A percentile compares a stretch with the other conserved stretches of the same genome.
Conservation (phyloP, 2,888 invertebrate genomes). For the Sepioteuthis lessoniana region DNA sequence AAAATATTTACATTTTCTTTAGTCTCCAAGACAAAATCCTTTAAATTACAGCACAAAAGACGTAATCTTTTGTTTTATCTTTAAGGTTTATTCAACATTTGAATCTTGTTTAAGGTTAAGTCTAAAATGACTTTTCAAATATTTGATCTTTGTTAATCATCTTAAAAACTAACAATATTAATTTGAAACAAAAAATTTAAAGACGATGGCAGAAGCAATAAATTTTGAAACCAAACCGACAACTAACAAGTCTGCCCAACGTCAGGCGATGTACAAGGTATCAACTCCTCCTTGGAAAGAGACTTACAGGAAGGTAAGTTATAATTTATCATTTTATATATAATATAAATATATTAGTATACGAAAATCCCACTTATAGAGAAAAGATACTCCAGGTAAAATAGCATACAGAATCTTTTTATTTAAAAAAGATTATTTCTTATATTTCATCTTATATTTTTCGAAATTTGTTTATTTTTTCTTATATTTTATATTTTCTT, state of each 20-base stretch:
- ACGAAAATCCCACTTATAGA: too few relatives aligned
- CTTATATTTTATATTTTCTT: too few relatives aligned
- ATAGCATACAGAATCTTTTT: too few relatives aligned
- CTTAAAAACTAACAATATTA: background rate
- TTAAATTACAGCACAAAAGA: too few relatives aligned
- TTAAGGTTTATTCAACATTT: too few relatives aligned
- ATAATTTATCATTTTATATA: background rate
- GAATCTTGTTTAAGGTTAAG: background rate
- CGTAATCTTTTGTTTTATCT: too few relatives aligned
- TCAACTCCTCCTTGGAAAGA: conserved; percentile 67
- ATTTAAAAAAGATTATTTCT: too few relatives aligned
- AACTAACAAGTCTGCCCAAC: conserved; percentile 49
- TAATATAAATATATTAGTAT: background rate
- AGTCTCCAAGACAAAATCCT: too few relatives aligned
- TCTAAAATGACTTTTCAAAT: background rate
- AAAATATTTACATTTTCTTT: too few relatives aligned
- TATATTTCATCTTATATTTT: too few relatives aligned
- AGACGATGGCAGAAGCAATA: background rate
- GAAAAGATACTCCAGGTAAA: too few relatives aligned
- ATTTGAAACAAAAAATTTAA: background rate
- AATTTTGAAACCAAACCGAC: background rate
- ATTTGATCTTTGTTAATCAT: background rate
- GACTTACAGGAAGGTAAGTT: conserved; percentile 63
- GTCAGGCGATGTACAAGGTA: conserved; percentile 64
- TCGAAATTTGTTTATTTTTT: too few relatives aligned